Evolutionary conservation across 1,140 invertebrate species (phyloP).

Genomic region (Diprion similis): DNA sequence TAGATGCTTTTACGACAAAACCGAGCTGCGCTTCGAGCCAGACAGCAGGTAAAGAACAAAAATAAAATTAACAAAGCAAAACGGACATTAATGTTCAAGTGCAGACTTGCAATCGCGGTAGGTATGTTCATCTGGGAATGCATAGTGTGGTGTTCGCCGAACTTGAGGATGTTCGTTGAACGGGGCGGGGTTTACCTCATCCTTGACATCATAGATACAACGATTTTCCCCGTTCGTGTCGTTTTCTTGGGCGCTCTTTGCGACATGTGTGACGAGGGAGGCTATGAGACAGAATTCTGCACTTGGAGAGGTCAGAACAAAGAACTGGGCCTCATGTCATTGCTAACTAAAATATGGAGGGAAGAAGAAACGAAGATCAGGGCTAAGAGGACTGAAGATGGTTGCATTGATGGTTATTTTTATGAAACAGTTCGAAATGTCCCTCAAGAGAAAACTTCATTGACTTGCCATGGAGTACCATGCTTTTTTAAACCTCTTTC

Average conservation of each 20-base stretch:
- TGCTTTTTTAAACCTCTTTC: too few relatives aligned
- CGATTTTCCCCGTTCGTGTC: constrained; percentile 30
- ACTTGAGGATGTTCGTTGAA: constrained; percentile 34
- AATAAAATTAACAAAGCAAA: neutral
- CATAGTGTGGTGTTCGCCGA: constrained; percentile 29
- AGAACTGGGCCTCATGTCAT: constrained; percentile 36
- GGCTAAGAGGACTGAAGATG: constrained; percentile 32
- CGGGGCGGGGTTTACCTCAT: constrained; percentile 32
- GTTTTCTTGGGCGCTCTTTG: constrained; percentile 41
- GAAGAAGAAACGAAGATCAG: constrained; percentile 42
- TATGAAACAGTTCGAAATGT: neutral
- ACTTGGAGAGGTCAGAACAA: constrained; percentile 46
- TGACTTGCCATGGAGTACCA: too few relatives aligned
- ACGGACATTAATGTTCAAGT: neutral
- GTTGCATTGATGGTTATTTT: constrained; percentile 32
- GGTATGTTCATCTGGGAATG: constrained; percentile 45
- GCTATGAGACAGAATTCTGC: constrained; percentile 38
- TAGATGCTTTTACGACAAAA: constrained; percentile 30
- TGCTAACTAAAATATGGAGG: constrained; percentile 45
- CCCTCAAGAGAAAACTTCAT: too few relatives aligned
- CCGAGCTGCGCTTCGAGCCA: constrained; percentile 36
- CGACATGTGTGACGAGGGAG: constrained; percentile 36
- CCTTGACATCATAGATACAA: constrained; percentile 38
- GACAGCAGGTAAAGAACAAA: constrained; percentile 43
- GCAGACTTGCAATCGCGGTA: constrained; percentile 41